phyloP scores from a whole-genome alignment of 1,140 invertebrate genomes.

The Drosophila malerkotliana region DNA sequence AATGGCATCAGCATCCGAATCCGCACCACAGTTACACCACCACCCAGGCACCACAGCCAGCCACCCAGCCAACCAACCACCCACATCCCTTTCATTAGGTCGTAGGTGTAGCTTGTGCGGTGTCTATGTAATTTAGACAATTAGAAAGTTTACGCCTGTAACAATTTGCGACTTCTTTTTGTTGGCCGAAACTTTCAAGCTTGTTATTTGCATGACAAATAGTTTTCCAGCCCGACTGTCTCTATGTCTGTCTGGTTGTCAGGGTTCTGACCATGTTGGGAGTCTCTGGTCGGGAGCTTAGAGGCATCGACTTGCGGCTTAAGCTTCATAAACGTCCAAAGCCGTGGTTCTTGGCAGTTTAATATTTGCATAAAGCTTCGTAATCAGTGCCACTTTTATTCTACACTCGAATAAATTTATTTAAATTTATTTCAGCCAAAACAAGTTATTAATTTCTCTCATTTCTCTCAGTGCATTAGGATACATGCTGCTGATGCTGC shows the following conservation, averaged over 20 bases:
- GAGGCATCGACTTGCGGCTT: constrained; percentile 3
- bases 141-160: constrained; percentile 69
- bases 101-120: constrained; percentile 44
- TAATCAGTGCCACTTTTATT: constrained; percentile 40
- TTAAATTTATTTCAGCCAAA: no score
- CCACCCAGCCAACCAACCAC: not conserved
- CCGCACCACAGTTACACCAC: constrained; percentile 11
- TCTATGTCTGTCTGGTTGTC: not conserved
- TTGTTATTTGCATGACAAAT: constrained; percentile 72
- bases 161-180: constrained; percentile 57
- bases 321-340: not conserved
- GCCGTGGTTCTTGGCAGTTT: constrained; percentile 3
- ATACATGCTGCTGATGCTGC: constrained; percentile 56
- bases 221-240: constrained; percentile 17
- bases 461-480: not conserved
- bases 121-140: constrained; percentile 76
- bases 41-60: not conserved
- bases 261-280: constrained; percentile 5
- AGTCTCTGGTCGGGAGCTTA: constrained; percentile 12
- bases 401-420: not conserved
- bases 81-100: constrained; percentile 24
- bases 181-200: constrained; percentile 38
- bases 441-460: no score
- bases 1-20: constrained; percentile 3
- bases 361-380: constrained; percentile 72